Evolutionary conservation across 2,797 vertebrate genomes (phyloP), one percentile per base, ranked within the genome.

Genomic region (Acrocephalus scirpaceus): DNA sequence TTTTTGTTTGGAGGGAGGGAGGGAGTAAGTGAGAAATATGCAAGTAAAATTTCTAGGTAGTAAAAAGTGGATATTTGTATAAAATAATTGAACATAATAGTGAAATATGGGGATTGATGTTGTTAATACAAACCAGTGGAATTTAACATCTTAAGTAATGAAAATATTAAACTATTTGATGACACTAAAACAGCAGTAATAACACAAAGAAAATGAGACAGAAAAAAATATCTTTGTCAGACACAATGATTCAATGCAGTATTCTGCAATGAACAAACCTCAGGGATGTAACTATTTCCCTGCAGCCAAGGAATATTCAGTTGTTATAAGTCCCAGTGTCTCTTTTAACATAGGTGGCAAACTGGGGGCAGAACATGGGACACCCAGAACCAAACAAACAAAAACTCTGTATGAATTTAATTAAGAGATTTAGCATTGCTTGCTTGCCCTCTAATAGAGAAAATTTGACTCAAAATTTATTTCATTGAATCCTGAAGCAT

Each of bases 281-380:
- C 51, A 66, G 26, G 23, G 10, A 6, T 32, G 13, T 26, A 65
- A 74, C 13, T 42, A 30, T 44, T 71, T 87, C 19, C 29, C 14
- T 85, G 54, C 27, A 88, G 4, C 18, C 30, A 57, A 26, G 38
- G 34, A 85, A 69, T 88, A 82, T 20, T 78, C 34, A 67, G 45
- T 36, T 60, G 13, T 56, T 91, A 7, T 47, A 76, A 67, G 22
- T 60, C 29, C 8, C 26, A n/a, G 5, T 40, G 40, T 32, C 38
- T 82, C 16, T 80, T 90, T 70, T 57, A 82, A 80, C 14, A 16
- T 40, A 72, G 75, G 29, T 45, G 20, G 13, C 5, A 77, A 78
- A 56, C 14, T 34, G 11, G 3, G 5, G 10, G 3, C 3, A 16
- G 5, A n/a, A 60, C 3, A 72, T 1, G 2, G 29, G 27, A 29